Percentiles rank a stretch among this genome's conserved stretches.
phyloP scores from a whole-genome alignment of 2,888 invertebrate genomes.

The Laothoe populi region DNA sequence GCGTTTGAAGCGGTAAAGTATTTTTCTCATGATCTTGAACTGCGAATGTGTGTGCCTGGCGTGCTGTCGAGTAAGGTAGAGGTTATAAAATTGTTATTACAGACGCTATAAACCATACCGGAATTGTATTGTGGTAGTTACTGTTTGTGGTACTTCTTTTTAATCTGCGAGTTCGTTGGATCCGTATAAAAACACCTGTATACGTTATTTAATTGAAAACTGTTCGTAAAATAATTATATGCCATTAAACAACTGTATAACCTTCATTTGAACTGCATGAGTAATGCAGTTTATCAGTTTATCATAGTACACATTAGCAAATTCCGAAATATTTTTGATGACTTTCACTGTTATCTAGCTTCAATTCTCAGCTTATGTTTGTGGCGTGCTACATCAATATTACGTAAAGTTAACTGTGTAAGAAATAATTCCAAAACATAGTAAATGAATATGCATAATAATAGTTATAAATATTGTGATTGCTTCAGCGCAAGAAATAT shows the following conservation, averaged over 20 bases:
- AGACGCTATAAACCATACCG: background rate
- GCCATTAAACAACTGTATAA: background rate
- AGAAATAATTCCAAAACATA: conserved; percentile 15
- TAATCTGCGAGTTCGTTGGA: background rate
- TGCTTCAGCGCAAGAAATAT: background rate
- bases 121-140: background rate
- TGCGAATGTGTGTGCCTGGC: background rate
- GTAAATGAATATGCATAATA: background rate
- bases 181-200: background rate
- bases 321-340: conserved; percentile 1
- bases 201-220: background rate
- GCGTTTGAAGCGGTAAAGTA: conserved; percentile 8
- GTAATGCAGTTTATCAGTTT: background rate
- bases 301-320: background rate
- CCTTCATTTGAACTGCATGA: background rate
- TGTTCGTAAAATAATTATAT: background rate
- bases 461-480: conserved; percentile 1
- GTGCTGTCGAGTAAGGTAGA: background rate
- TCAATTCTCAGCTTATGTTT: background rate
- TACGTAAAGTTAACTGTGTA: conserved; percentile 1
- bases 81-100: conserved; percentile 17
- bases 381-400: background rate
- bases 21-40: conserved; percentile 25
- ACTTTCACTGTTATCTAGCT: conserved; percentile 18
- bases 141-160: background rate